Percentiles rank a stretch among this genome's conserved stretches.
phyloP scores from a whole-genome alignment of 2,113 vertebrate species.

The Amphilophus citrinellus region DNA sequence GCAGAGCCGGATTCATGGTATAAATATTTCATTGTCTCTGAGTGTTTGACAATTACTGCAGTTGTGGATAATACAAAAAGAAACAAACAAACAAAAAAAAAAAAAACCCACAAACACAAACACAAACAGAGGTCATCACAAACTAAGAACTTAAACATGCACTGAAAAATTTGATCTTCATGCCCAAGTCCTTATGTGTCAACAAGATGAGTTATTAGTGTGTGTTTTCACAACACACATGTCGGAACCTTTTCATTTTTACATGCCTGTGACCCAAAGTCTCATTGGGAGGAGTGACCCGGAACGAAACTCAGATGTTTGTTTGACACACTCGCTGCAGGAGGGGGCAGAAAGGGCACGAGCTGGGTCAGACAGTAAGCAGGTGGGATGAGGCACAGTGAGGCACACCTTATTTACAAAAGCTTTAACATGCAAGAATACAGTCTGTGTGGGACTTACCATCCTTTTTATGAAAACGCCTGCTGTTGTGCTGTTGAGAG shows the following conservation, averaged over 20 bases:
- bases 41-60: neutral
- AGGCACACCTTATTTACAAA: constrained; percentile 33
- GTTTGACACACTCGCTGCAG: constrained; percentile 46
- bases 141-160: constrained; percentile 7
- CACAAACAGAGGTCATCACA: neutral
- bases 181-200: constrained; percentile 51
- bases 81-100: neutral
- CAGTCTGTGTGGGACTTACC: neutral
- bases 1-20: neutral
- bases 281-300: constrained; percentile 47
- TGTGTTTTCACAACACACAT: constrained; percentile 39
- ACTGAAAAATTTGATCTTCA: constrained; percentile 23
- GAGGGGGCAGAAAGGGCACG: neutral
- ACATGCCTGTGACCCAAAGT: constrained; percentile 33
- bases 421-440: constrained; percentile 4
- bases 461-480: neutral
- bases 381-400: constrained; percentile 26
- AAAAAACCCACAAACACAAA: too few relatives aligned
- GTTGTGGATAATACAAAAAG: neutral
- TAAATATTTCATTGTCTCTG: neutral
- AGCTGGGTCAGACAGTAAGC: constrained; percentile 35
- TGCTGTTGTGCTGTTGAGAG: too few relatives aligned
- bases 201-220: constrained; percentile 21
- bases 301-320: constrained; percentile 55
- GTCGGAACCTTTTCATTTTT: constrained; percentile 35